Evolutionary conservation across 2,797 vertebrate genomes (phyloP), one percentile per base, ranked within the genome.

Genomic region (Allobates femoralis): DNA sequence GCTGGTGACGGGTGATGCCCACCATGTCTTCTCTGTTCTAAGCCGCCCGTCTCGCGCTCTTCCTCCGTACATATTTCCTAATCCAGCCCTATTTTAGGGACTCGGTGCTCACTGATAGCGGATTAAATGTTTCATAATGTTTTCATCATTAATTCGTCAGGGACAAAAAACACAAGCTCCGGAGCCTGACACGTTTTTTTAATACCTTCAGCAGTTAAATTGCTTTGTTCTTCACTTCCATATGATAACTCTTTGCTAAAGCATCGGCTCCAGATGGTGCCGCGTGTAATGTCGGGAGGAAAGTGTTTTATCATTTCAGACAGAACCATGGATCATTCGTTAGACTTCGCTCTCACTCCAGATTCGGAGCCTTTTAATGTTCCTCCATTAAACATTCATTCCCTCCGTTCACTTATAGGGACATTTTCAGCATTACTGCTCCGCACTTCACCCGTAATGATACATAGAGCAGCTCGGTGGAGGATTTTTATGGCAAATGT

Each of bases 361-460:
- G 87, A 90, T 81, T 88, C 89, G 88, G 53, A 86, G 86, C 89
- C 58, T 85, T n/a, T 76, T 55, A 21, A 87, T 91, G 85, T 91
- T 4, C 56, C 26, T 80, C 90, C 87, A 84, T 92, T 91, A 91
- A 91, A 89, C 91, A 89, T 93, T 93, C 93, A 91, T 91, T 92
- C 87, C 62, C 75, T 89, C 67, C 71, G 86, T 12, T 53, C 51
- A 18, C 34, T 50, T 51, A 62, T 56, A 51, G n/a, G 73, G 28
- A 66, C 89, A 87, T 87, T 86, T 53, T 21, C n/a, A 0, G 90
- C 92, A 89, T 88, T 85, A 86, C 81, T 19, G 69, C 30, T 55
- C n/a, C 62, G 55, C 53, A 50, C 73, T 64, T 53, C 56, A 75
- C 41, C 28, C 41, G 34, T 58, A 84, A 77, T 23, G 34, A 66